Base-by-base conservation (phyloP, 2,113 vertebrate genomes). In the Phylloscopus trochilus region DNA sequence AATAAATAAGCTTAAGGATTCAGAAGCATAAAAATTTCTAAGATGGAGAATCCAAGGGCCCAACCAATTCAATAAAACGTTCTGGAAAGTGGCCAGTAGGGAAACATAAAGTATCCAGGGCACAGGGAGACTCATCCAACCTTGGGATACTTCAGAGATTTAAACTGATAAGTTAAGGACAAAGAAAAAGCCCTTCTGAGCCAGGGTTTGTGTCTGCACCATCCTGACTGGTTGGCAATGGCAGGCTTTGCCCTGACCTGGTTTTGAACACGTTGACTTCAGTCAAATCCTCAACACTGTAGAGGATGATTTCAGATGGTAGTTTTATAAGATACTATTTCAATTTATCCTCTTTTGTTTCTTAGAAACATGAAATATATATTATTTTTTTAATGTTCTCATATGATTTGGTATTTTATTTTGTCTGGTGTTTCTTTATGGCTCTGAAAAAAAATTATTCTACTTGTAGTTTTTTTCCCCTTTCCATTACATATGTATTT, bases 391-490 rank as follows among this genome's bases (percentile, higher is more conserved):
- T 2, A 30, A 13, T 9, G 7, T 41, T 1, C 6, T 63, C 9
- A 3, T 46, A 8, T 13, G 19, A 15, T 44, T 64, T 4, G 4
- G 17, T 53, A 14, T 44, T 84, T 33, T 41, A 7, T 30, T 18
- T 31, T 20, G 2, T 21, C 14, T 33, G 10, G 2, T 87, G 8
- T 58, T 59, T 63, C 12, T 82, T 77, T 33, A 63, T n/a, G 24
- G 33, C 7, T 28, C 4, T 35, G 24, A 60, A 79, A 21, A 21
- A 63, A 7, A 0, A 7, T 53, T 66, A 3, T 3, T 74, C 13
- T 27, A 5, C 2, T 73, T 68, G 6, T 62, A 23, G 15, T 6
- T 22, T 8, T 18, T 15, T 1, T 1, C 13, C 5, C 1, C 1
- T 20, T 70, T 56, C 12, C 39, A 8, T 37, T 39, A 1, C 1